Conservation (phyloP, 2,113 vertebrate species). For the Plecotus auritus region DNA sequence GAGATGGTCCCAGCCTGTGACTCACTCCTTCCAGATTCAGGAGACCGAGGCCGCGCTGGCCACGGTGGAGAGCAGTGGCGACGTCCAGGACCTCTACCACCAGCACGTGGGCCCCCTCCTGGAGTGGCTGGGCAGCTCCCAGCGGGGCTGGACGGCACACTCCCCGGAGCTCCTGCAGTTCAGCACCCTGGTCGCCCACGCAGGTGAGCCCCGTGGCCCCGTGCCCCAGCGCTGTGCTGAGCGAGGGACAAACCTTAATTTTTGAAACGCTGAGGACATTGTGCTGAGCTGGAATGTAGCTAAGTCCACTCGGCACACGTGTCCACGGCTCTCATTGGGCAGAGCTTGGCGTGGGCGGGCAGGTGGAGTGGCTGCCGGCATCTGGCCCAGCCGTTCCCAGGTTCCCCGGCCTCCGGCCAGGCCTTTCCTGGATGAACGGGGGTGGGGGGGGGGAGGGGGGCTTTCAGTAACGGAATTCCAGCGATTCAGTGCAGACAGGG, state of each 20-base stretch:
- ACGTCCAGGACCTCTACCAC: conserved; percentile 81
- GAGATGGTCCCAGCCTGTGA: background rate
- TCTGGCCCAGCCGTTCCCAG: background rate
- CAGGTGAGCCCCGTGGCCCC: conserved; percentile 81
- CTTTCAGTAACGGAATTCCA: background rate
- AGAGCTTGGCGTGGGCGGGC: background rate
- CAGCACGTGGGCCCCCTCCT: conserved; percentile 86
- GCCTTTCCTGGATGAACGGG: too few species aligned
- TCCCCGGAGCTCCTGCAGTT: conserved; percentile 88
- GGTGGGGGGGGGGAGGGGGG: background rate
- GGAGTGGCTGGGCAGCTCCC: conserved; percentile 83
- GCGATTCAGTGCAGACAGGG: accelerated
- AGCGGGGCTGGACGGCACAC: conserved; percentile 84
- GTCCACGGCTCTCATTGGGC: background rate
- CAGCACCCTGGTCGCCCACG: conserved; percentile 83
- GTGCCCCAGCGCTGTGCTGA: background rate
- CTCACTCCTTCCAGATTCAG: conserved; percentile 84
- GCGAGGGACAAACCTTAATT: background rate
- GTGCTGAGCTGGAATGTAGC: background rate
- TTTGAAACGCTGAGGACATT: background rate
- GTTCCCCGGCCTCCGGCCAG: too few species aligned
- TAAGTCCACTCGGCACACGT: background rate
- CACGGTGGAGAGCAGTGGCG: conserved; percentile 77
- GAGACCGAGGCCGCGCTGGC: conserved; percentile 82
- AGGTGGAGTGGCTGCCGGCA: background rate